These are phyloP conservation scores for Cynopterus sphinx DNA, from an alignment of 2,797 vertebrate genomes.

Conservation along the genomic window DNA sequence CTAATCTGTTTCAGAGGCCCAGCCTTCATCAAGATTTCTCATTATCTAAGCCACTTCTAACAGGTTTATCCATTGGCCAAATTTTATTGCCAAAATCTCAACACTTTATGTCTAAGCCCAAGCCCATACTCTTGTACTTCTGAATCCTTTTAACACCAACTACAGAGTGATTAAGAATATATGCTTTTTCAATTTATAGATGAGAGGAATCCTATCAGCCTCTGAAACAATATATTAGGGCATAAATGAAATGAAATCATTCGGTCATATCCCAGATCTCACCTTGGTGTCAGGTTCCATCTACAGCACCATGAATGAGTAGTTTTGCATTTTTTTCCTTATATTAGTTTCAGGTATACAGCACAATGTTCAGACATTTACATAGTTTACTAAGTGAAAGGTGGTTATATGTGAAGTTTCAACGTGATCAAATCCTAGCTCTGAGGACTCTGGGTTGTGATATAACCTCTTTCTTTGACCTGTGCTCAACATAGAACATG, in stretches of 20 bases:
- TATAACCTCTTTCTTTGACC: background rate
- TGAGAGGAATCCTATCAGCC: background rate
- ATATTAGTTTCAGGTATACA: no score
- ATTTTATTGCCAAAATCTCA: background rate
- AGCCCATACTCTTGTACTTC: background rate
- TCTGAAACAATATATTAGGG: background rate
- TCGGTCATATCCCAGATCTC: background rate
- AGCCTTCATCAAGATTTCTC: background rate
- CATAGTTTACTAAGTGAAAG: no score
- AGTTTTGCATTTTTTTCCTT: background rate
- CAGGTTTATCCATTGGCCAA: background rate
- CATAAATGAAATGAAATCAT: background rate
- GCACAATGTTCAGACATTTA: no score
- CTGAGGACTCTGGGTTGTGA: background rate
- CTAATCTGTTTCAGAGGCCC: background rate
- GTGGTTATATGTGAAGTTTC: background rate
- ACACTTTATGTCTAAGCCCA: background rate
- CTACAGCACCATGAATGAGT: background rate
- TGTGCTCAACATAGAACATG: background rate
- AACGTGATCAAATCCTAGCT: background rate
- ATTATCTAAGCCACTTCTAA: background rate
- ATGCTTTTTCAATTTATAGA: background rate
- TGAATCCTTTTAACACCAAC: background rate
- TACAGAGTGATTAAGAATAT: background rate
- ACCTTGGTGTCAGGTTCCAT: background rate